phyloP scores from a whole-genome alignment of 35 echinoderm and acorn worm genomes.

The Ptychodera flava region DNA sequence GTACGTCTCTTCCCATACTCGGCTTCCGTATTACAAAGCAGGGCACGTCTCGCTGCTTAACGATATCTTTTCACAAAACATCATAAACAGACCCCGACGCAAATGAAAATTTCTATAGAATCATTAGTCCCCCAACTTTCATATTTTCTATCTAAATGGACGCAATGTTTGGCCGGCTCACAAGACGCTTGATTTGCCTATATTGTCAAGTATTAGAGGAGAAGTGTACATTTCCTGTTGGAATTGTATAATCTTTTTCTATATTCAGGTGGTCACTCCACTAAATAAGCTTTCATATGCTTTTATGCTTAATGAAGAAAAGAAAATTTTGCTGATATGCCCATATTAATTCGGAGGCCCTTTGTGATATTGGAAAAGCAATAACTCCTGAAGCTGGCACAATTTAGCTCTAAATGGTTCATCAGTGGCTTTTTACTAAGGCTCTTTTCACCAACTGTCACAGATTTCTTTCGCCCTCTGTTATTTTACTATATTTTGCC shows the following conservation, averaged over 20 bases:
- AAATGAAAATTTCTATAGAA: not conserved
- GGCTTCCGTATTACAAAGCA: not conserved
- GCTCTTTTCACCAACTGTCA: not conserved
- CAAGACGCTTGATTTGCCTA: not conserved
- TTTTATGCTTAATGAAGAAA: not conserved
- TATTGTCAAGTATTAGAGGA: not conserved
- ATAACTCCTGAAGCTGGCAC: not conserved
- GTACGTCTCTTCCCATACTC: too few relatives aligned
- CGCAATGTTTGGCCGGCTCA: not conserved
- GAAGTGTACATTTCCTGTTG: not conserved
- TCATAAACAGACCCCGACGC: not conserved
- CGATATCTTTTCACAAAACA: not conserved
- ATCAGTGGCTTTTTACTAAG: not conserved
- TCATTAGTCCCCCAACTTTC: not conserved
- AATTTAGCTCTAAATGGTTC: not conserved
- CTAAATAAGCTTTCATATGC: slow-evolving; percentile 1
- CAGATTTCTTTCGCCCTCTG: not conserved
- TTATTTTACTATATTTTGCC: not conserved
- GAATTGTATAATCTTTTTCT: not conserved
- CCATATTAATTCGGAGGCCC: not conserved
- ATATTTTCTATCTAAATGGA: not conserved
- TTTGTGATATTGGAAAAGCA: not conserved
- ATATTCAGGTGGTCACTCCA: not conserved
- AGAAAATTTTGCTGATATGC: not conserved
- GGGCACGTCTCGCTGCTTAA: not conserved